phyloP scores from a whole-genome alignment of 2,113 vertebrate species.

The Oplegnathus fasciatus region DNA sequence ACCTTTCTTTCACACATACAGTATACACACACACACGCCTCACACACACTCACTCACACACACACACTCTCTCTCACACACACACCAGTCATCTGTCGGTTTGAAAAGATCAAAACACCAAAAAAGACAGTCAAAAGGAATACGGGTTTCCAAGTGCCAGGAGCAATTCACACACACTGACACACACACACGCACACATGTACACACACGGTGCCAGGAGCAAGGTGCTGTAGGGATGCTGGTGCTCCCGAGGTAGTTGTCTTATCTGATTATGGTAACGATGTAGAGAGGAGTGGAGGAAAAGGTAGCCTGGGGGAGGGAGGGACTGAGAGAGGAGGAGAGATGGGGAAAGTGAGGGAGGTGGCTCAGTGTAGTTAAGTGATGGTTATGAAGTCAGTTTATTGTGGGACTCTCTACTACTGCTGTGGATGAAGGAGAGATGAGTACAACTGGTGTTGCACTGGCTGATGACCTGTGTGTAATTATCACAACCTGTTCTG shows the following conservation, averaged over 20 bases:
- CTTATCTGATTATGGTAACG: conserved; percentile 86
- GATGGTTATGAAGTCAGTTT: conserved; percentile 52
- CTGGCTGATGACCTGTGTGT: conserved; percentile 22
- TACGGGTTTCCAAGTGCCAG: conserved; percentile 77
- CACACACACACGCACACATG: conserved; percentile 31
- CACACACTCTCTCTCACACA: conserved; percentile 38
- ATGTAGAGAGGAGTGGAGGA: conserved; percentile 76
- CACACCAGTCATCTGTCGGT: conserved; percentile 75
- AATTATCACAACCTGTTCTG: conserved; percentile 7
- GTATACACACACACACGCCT: not conserved
- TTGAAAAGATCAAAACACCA: conserved; percentile 78
- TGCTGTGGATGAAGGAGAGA: not conserved
- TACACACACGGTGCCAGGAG: conserved; percentile 75
- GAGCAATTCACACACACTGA: conserved; percentile 65
- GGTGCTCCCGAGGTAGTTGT: conserved; percentile 84
- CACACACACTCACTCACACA: conserved; percentile 25
- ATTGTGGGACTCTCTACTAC: conserved; percentile 12
- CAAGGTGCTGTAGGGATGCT: conserved; percentile 81
- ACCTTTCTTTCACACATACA: conserved; percentile 53
- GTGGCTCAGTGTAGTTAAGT: conserved; percentile 62
- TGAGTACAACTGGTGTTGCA: not conserved
- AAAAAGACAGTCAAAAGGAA: conserved; percentile 82
- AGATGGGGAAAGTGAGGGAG: conserved; percentile 50
- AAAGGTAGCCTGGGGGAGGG: conserved; percentile 76
- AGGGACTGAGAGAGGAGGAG: conserved; percentile 56